Conservation (phyloP, 2,113 vertebrate species). For the Coptodon rendalli region DNA sequence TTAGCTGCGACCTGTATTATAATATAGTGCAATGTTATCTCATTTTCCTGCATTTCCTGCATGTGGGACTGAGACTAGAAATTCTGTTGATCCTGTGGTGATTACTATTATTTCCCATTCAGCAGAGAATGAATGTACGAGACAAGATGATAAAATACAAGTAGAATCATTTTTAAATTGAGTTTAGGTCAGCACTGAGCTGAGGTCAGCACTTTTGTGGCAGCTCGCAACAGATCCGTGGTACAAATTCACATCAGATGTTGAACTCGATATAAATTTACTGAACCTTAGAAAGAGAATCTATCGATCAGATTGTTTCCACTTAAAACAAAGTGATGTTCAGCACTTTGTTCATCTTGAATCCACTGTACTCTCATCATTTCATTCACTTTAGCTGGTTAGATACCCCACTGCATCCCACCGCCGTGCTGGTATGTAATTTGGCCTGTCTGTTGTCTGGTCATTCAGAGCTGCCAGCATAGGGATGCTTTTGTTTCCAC, state of each 20-base stretch:
- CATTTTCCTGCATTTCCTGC: neutral
- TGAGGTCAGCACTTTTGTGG: neutral
- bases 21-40: neutral
- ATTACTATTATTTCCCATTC: neutral
- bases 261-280: neutral
- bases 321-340: neutral
- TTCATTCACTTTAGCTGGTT: neutral
- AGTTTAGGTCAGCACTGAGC: neutral
- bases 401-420: neutral
- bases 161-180: neutral
- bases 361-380: neutral
- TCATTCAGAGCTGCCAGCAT: neutral
- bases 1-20: neutral
- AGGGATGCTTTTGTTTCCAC: neutral
- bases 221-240: neutral
- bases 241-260: neutral
- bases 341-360: neutral
- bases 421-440: neutral
- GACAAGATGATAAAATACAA: neutral
- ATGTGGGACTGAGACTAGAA: neutral
- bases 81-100: neutral
- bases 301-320: neutral
- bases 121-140: neutral
- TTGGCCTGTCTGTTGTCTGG: neutral
- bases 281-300: neutral